Evolutionary conservation across 1,140 invertebrate species (phyloP), one percentile per base, ranked within the genome.

Genomic region (Cryptotermes secundus): DNA sequence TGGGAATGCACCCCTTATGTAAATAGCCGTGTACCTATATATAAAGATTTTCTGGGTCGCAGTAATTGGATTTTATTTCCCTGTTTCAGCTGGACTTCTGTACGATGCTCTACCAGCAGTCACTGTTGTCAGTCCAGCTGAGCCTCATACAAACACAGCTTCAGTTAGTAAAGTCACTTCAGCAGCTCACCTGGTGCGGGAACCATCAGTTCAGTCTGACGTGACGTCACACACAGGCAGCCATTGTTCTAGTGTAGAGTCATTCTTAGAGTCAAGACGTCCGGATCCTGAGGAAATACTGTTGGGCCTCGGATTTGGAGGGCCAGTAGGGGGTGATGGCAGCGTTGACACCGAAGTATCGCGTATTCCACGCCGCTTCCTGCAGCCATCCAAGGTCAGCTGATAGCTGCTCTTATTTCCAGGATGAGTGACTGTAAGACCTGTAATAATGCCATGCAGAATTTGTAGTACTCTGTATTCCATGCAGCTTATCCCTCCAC

Each of bases 221-320:
- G 89, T 85, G 24, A 84, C 83, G 14, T 85, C 85, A n/a, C 80
- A 91, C 85, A 88, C 87, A 31, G 94, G 93, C 45, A 95, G 95
- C 88, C 92, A 94, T 84, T 94, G 93, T 85, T 94, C 93, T 82
- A 95, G 94, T 87, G 93, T 96, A 24, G 93, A 96, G 88, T 95
- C 94, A 88, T 91, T 95, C 79, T 88, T 96, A 85, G 95, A 95
- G 86, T 90, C 93, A 16, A 90, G 95, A 83, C 92, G 92, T 87
- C 93, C 94, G 7, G 95, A 96, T 90, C 95, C 95, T 2, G 94
- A 96, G 89, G 94, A 94, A 79, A 92, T 96, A 42, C 88, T 96
- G 9, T 86, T 95, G 34, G 93, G 92, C 79, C 87, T 95, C 82
- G 95, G 93, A n/a, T 95, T 95, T 90, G 90, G 90, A 82, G 79